These are phyloP conservation scores for Notoglanidium macrostoma DNA, from an alignment of 2,797 vertebrate species.

Conservation along the genomic window DNA sequence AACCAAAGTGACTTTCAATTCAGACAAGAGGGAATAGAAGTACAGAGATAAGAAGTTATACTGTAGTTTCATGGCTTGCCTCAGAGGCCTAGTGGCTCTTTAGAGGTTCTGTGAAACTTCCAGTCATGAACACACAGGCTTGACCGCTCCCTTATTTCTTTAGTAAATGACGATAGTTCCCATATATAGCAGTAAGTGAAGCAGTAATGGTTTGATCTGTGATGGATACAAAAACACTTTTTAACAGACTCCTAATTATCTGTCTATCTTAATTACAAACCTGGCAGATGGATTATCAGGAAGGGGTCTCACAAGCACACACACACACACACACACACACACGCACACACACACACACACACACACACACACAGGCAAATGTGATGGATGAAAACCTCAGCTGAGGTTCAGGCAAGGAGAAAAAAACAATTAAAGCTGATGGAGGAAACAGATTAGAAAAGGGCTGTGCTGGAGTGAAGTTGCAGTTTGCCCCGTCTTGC, in stretches of 20 bases:
- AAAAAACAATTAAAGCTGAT: conserved; percentile 64
- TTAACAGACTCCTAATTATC: conserved; percentile 61
- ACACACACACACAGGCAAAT: conserved; percentile 28
- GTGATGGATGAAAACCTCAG: conserved; percentile 24
- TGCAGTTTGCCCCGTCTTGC: neutral
- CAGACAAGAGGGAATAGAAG: neutral
- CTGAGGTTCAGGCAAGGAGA: conserved; percentile 60
- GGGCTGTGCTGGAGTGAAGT: conserved; percentile 1
- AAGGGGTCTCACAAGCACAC: conserved; percentile 14
- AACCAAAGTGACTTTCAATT: neutral
- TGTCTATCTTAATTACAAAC: conserved; percentile 35
- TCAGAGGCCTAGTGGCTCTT: neutral
- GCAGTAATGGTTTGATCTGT: conserved; percentile 7
- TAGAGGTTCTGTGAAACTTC: neutral
- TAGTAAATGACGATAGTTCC: neutral
- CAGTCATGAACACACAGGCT: neutral
- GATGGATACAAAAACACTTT: conserved; percentile 30
- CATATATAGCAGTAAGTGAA: neutral
- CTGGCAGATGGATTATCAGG: conserved; percentile 69
- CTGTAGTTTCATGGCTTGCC: neutral
- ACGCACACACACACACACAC: conserved; percentile 30
- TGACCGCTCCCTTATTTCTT: neutral
- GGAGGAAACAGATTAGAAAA: conserved; percentile 10
- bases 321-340: conserved; percentile 7
- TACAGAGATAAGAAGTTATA: neutral